Evolutionary conservation across 2,888 invertebrate genomes (phyloP), one percentile per base, ranked within the genome.

Genomic region (Trissoscelio sp.): DNA sequence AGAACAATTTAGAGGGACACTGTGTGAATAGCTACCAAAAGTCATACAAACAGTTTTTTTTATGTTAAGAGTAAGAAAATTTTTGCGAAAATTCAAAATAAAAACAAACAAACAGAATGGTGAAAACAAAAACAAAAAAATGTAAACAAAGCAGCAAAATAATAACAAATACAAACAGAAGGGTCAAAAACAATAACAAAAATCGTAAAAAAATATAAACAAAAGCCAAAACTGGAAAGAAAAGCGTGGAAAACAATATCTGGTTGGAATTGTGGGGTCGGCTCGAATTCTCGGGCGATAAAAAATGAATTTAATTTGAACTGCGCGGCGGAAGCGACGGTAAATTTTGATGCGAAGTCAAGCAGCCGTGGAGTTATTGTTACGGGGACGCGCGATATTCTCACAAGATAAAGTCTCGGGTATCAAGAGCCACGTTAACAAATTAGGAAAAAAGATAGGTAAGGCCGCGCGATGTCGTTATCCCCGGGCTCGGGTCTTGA

Each of bases 361-460:
- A 46, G 34, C 39, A 31, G 66, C 58, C 48, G 64, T 53, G 57
- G 62, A 60, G 55, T 69, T 70, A 70, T 64, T 78, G 62, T 70
- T 70, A 39, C 46, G 14, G 16, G 31, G 34, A 3, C 31, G 31
- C 11, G 31, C 55, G 53, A 79, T 60, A 60, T 79, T 73, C 73
- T 73, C 73, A 55, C 39, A 31, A 73, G 79, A 74, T 74, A 67
- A 46, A 67, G 66, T 70, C 39, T 46, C 37, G 20, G 28, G 53
- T 64, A 70, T 69, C 62, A 70, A 70, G 66, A 69, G 22, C 12
- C 64, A 18, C 22, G 79, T 72, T 79, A 79, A 69, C 73, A 73
- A 73, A 79, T 79, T 67, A 79, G 60, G 60, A 62, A 72, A 66
- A 58, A 58, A 55, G 48, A 28, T 37, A 28, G 5, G 18, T 28